A percentile compares a stretch with the other conserved stretches of the same genome.
These are phyloP conservation scores for Dreissena polymorpha DNA, from an alignment of 1,140 invertebrate species.

Conservation along the genomic window DNA sequence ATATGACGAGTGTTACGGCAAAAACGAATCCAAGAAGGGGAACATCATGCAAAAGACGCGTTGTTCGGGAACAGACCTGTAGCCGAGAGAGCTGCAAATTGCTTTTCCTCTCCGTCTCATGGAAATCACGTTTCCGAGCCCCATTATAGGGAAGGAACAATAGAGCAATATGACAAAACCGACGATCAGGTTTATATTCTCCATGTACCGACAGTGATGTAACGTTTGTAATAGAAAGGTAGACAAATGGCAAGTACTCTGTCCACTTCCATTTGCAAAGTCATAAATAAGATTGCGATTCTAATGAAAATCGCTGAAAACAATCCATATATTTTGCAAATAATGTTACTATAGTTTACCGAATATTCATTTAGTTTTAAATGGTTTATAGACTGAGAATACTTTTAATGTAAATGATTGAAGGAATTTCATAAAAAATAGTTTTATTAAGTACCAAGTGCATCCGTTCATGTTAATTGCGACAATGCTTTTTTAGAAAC, in stretches of 20 bases:
- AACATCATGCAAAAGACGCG: constrained; percentile 18
- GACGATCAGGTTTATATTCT: not conserved
- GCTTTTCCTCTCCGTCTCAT: not conserved
- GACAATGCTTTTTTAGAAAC: too few species aligned
- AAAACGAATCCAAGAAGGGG: constrained; percentile 13
- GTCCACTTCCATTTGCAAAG: constrained; percentile 17
- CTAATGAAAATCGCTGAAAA: constrained; percentile 1
- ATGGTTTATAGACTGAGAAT: too few species aligned
- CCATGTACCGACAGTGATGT: constrained; percentile 15
- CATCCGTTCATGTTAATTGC: too few species aligned
- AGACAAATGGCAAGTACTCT: constrained; percentile 22
- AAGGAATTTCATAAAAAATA: too few species aligned
- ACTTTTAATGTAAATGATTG: too few species aligned
- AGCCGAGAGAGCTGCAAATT: constrained; percentile 10
- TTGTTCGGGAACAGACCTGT: not conserved
- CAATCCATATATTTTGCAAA: too few species aligned
- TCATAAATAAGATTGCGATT: constrained; percentile 1
- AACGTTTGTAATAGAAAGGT: constrained; percentile 35
- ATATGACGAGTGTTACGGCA: constrained; percentile 10
- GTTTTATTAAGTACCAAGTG: too few species aligned
- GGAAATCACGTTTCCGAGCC: constrained; percentile 7
- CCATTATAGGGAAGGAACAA: constrained; percentile 10
- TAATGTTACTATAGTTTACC: too few species aligned
- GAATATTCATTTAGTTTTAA: too few species aligned
- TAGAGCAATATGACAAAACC: not conserved